Conservation (phyloP, 2,113 vertebrate species). For the Pterocles burchelli region DNA sequence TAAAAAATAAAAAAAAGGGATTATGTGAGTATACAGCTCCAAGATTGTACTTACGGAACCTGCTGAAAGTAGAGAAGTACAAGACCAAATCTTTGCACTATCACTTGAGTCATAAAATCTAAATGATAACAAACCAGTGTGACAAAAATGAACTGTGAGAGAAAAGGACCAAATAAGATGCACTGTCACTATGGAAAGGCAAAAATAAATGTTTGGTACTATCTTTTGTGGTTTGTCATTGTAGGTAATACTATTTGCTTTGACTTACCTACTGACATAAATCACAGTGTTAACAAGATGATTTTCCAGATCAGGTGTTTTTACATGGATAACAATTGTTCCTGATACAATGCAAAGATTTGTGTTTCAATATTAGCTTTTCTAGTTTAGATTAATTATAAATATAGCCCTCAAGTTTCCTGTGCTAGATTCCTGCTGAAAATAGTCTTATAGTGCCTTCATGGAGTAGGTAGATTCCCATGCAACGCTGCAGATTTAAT, state of each 20-base stretch:
- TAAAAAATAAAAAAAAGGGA: neutral
- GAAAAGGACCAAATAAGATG: neutral
- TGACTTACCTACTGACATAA: neutral
- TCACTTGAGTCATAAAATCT: accelerated
- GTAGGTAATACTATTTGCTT: neutral
- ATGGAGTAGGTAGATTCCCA: accelerated
- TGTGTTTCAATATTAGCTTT: neutral
- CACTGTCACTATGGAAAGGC: neutral
- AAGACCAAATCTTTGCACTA: neutral
- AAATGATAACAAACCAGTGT: accelerated
- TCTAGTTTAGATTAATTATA: neutral
- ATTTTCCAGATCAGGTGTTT: neutral
- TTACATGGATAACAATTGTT: neutral
- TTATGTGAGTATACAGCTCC: neutral
- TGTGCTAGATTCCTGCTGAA: neutral
- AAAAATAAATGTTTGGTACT: neutral
- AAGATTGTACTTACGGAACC: neutral
- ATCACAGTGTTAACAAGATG: neutral
- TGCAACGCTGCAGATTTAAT: neutral
- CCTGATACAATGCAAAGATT: neutral
- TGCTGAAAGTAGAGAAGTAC: neutral
- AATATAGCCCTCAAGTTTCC: neutral
- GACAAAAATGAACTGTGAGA: neutral
- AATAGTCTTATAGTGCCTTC: neutral
- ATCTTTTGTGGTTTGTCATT: neutral